Base-by-base conservation (phyloP, 2,797 vertebrate species). In the Pseudopleuronectes americanus region DNA sequence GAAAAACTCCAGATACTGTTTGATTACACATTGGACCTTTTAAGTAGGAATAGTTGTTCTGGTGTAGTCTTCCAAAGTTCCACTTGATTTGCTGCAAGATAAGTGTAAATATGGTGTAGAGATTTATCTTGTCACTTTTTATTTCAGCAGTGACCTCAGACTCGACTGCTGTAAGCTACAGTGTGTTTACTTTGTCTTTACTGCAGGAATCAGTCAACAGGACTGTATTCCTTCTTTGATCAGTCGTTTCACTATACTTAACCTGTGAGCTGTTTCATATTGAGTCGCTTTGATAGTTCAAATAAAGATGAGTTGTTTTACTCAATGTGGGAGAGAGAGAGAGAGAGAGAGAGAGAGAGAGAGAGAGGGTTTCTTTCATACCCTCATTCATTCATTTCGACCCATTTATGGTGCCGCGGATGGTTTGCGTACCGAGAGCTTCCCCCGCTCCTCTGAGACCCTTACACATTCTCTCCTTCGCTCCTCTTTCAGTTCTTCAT, bases 371-470 rank as follows among this genome's bases (percentile, higher is more conserved):
- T 41, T 76, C 24, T 72, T 77, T 79, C 63, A 81, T 76, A 76
- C 83, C 54, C 47, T 72, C 68, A 76, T 84, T 80, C 6, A 47
- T 80, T 72, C 58, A 71, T 85, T 85, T 84, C 76, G 74, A 75
- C 55, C 59, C 74, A 76, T 77, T 83, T 85, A 84, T 66, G 62
- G 48, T 65, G 70, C 82, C 80, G 80, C 26, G 48, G 85, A 67
- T 87, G 75, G 88, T 87, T 88, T 89, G 70, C 76, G 84, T 79
- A 74, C 81, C 86, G 84, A 85, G 83, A 86, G 84, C 76, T 90
- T 84, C 80, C 69, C 73, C 61, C 33, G 9, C 65, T 91, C 84
- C 81, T 86, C 53, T 54, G 85, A 89, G 88, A 84, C 84, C 75
- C 75, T 82, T 38, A 49, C 66, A 68, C 55, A 79, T 67, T 87